These are phyloP conservation scores for Oryzias curvinotus DNA, from an alignment of 2,113 vertebrate species.

Conservation along the genomic window DNA sequence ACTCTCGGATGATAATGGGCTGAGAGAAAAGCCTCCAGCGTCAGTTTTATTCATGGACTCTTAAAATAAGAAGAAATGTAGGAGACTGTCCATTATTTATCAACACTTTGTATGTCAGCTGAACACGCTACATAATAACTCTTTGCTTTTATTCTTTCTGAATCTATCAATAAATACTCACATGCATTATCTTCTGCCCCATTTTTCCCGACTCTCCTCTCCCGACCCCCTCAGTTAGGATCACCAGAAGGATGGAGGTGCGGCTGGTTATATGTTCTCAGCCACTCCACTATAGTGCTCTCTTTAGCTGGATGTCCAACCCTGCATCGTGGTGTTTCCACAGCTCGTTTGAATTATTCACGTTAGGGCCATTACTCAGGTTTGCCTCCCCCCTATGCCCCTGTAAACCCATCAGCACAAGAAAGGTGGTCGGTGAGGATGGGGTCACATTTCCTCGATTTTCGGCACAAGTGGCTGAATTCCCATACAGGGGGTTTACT, in stretches of 20 bases:
- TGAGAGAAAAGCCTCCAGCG: conserved; percentile 34
- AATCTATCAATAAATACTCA: conserved; percentile 10
- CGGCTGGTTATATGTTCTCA: conserved; percentile 32
- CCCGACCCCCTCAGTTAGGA: conserved; percentile 9
- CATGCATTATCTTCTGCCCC: conserved; percentile 8
- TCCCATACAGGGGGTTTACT: conserved; percentile 23
- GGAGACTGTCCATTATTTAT: conserved; percentile 69
- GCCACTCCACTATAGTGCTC: conserved; percentile 52
- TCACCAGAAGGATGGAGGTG: conserved; percentile 18
- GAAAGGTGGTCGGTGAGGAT: conserved; percentile 48
- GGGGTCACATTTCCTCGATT: conserved; percentile 21
- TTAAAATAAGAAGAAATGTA: conserved; percentile 52
- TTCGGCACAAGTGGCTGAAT: conserved; percentile 25
- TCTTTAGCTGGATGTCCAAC: conserved; percentile 45
- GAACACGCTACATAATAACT: conserved; percentile 38
- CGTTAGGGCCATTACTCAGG: conserved; percentile 55
- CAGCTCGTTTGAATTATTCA: conserved; percentile 73
- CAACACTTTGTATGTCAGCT: conserved; percentile 35
- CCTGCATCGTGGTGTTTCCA: conserved; percentile 51
- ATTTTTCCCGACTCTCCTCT: neutral
- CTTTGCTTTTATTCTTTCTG: conserved; percentile 1
- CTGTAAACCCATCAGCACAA: conserved; percentile 51
- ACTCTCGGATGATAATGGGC: conserved; percentile 18
- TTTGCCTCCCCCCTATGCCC: conserved; percentile 20
- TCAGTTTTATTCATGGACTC: conserved; percentile 41